A percentile compares a stretch with the other conserved stretches of the same genome.
Conservation (phyloP, 1,140 invertebrate genomes). For the Formica selysi region DNA sequence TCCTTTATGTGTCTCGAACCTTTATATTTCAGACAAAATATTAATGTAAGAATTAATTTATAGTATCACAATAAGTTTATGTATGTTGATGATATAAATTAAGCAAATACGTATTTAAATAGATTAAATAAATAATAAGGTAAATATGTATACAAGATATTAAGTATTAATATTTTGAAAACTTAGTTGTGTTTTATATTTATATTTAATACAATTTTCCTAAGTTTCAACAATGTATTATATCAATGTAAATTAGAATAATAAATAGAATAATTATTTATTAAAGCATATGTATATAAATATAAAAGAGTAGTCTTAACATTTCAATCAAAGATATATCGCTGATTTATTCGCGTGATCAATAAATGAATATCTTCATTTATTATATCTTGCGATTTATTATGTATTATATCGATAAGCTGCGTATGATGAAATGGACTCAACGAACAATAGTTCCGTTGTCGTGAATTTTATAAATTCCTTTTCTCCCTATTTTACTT, state of each 20-base stretch:
- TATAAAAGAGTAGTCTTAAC: background rate
- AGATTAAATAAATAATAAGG: constrained; percentile 31
- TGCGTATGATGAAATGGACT: background rate
- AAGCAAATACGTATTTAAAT: background rate
- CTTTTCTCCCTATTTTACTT: constrained; percentile 4
- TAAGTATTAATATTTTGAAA: constrained; percentile 47
- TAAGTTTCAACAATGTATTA: background rate
- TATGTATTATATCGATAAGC: background rate
- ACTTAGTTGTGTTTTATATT: background rate
- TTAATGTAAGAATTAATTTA: background rate
- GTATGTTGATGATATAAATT: constrained; percentile 44
- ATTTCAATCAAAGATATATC: background rate
- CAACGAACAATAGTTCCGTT: constrained; percentile 3
- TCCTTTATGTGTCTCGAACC: background rate
- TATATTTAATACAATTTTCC: background rate
- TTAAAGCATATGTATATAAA: background rate
- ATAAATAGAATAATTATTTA: constrained; percentile 9
- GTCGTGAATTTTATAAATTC: constrained; percentile 1
- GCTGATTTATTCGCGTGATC: background rate
- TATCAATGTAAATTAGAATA: background rate
- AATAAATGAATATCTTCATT: constrained; percentile 11
- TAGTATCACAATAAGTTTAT: constrained; percentile 22
- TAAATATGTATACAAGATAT: background rate
- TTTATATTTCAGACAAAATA: background rate
- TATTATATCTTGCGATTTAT: background rate